phyloP scores from a whole-genome alignment of 35 echinoderm and acorn worm species.

The Holothuria glaberrima region DNA sequence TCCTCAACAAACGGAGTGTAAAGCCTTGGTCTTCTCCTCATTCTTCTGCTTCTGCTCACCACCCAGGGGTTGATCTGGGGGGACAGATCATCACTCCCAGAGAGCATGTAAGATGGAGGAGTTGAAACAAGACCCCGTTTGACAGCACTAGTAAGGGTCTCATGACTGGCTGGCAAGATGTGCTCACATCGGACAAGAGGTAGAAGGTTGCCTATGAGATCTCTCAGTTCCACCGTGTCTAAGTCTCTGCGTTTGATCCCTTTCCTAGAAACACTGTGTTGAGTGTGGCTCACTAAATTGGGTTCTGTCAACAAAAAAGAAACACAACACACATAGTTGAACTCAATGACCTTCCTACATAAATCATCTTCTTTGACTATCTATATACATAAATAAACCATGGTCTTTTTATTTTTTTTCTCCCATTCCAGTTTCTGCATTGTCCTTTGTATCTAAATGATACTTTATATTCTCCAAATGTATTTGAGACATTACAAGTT shows the following conservation, averaged over 20 bases:
- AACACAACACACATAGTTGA: background rate
- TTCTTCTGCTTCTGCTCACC: slow-evolving; percentile 67
- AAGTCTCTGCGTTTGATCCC: slow-evolving; percentile 96
- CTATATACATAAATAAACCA: too few relatives aligned
- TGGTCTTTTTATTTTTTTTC: too few relatives aligned
- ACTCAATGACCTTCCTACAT: too few relatives aligned
- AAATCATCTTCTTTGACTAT: too few relatives aligned
- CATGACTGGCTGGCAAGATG: slow-evolving; percentile 81
- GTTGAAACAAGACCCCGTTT: slow-evolving; percentile 91
- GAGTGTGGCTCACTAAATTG: slow-evolving; percentile 93
- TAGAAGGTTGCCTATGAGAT: slow-evolving; percentile 92
- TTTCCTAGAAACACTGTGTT: slow-evolving; percentile 94
- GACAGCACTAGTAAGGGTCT: slow-evolving; percentile 81
- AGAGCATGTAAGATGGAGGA: slow-evolving; percentile 95
- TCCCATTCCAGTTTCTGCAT: too few relatives aligned
- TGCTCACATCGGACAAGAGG: slow-evolving; percentile 89
- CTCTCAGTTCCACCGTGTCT: slow-evolving; percentile 83
- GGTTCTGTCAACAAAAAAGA: slow-evolving; percentile 71
- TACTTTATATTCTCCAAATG: too few relatives aligned
- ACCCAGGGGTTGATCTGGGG: slow-evolving; percentile 85
- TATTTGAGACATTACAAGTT: too few relatives aligned
- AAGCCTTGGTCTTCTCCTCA: slow-evolving; percentile 79
- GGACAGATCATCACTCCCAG: slow-evolving; percentile 84
- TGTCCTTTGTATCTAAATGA: too few relatives aligned
- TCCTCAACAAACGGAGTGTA: slow-evolving; percentile 97